A percentile compares a stretch with the other conserved stretches of the same genome.
Conservation (phyloP, 2,113 vertebrate species). For the Bolborhynchus lineola region DNA sequence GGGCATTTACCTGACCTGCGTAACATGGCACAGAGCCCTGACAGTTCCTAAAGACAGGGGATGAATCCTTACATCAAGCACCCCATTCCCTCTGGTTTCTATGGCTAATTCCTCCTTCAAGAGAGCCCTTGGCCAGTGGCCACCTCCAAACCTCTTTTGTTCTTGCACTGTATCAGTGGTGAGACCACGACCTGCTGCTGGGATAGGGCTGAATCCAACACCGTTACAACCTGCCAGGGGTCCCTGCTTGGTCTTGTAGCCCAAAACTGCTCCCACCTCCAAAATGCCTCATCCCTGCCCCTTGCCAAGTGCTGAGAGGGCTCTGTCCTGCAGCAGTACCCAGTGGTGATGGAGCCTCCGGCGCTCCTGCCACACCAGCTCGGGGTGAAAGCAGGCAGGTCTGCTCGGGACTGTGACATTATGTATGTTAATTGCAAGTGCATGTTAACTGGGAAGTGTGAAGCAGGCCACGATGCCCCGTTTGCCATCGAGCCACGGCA, state of each 20-base stretch:
- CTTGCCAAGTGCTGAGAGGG: background rate
- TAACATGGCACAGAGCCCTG: fast-evolving
- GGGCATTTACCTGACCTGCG: background rate
- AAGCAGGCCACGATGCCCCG: background rate
- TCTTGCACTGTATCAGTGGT: fast-evolving
- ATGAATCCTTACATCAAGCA: background rate
- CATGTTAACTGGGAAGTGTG: background rate
- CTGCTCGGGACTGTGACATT: fast-evolving
- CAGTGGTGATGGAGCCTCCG: background rate
- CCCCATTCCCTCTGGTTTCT: background rate
- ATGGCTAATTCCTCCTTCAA: background rate
- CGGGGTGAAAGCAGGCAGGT: background rate
- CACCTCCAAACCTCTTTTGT: background rate
- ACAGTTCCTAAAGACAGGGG: background rate
- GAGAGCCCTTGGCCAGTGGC: background rate
- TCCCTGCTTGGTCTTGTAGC: background rate
- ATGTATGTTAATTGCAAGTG: background rate
- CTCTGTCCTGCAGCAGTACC: background rate
- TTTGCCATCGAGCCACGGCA: background rate
- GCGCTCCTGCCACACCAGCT: background rate
- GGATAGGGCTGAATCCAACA: background rate
- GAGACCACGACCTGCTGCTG: background rate
- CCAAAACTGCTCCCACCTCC: background rate
- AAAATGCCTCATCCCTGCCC: background rate
- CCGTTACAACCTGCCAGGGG: background rate